A percentile compares a stretch with the other conserved stretches of the same genome.
These are phyloP conservation scores for Synergus gifuensis DNA, from an alignment of 2,888 invertebrate species.

Conservation along the genomic window DNA sequence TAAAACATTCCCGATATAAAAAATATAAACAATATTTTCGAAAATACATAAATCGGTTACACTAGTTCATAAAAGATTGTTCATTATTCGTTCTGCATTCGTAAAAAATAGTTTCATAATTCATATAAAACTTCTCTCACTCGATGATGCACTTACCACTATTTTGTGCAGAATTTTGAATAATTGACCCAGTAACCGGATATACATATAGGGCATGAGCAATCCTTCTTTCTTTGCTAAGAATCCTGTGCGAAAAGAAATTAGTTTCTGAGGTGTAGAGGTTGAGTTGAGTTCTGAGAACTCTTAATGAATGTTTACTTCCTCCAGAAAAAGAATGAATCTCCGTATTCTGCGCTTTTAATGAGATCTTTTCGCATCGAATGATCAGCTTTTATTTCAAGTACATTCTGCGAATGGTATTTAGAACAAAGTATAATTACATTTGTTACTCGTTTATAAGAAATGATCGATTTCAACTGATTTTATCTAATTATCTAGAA, in stretches of 20 bases:
- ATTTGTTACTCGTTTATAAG: no score
- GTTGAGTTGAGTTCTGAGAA: conserved; percentile 49
- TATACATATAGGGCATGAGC: conserved; percentile 6
- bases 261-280: conserved; percentile 50
- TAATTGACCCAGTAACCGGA: conserved; percentile 6
- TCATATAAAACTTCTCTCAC: neutral
- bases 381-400: neutral
- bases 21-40: no score
- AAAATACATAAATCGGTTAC: no score
- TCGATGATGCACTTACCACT: neutral
- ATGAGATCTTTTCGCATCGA: conserved; percentile 23
- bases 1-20: no score
- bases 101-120: neutral
- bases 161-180: conserved; percentile 1
- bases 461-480: neutral
- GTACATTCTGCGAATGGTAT: neutral
- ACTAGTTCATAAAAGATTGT: neutral
- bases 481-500: neutral
- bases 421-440: neutral
- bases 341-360: neutral
- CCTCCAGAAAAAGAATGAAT: conserved; percentile 45
- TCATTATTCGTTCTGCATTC: neutral
- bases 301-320: conserved; percentile 57
- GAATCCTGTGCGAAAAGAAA: conserved; percentile 44
- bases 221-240: conserved; percentile 29